A percentile compares a stretch with the other conserved stretches of the same genome.
Conservation (phyloP, 2,888 invertebrate species). For the Dioctria rufipes region DNA sequence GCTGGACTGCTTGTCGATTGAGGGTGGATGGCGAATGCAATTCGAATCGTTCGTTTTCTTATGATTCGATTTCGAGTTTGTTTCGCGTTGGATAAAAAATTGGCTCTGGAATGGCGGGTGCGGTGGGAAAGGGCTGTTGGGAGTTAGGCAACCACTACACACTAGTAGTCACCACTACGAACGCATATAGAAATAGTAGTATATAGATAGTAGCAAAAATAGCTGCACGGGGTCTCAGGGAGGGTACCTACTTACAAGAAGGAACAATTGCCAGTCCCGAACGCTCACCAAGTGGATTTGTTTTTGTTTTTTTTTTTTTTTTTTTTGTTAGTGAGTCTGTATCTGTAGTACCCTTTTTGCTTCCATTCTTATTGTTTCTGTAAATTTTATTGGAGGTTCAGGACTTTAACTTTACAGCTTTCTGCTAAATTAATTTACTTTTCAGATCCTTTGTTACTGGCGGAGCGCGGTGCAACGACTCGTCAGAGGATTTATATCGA, state of each 20-base stretch:
- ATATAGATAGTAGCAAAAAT: constrained; percentile 12
- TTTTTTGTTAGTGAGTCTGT: constrained; percentile 42
- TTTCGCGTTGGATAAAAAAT: constrained; percentile 54
- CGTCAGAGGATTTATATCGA: constrained; percentile 44
- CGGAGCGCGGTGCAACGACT: constrained; percentile 42
- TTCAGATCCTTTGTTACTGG: constrained; percentile 61
- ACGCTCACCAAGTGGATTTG: constrained; percentile 52
- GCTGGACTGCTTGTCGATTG: constrained; percentile 31
- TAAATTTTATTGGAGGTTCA: constrained; percentile 54
- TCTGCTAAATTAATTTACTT: constrained; percentile 70
- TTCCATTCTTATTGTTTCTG: constrained; percentile 46
- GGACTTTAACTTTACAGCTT: constrained; percentile 69
- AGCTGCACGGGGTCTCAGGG: constrained; percentile 19
- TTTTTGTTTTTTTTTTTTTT: too few relatives aligned
- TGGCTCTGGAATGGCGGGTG: constrained; percentile 41
- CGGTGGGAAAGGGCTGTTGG: too few relatives aligned
- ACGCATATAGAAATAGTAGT: too few relatives aligned
- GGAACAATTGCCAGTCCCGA: constrained; percentile 51
- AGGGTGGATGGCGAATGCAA: constrained; percentile 53
- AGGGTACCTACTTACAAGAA: constrained; percentile 12
- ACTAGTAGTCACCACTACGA: background rate
- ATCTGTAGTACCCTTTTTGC: constrained; percentile 52
- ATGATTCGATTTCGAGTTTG: constrained; percentile 58
- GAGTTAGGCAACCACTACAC: constrained; percentile 43
- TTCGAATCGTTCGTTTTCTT: constrained; percentile 57